Percentiles rank a stretch among this genome's conserved stretches.
Evolutionary conservation across 2,888 invertebrate species (phyloP).

Genomic region (Sceliomorpha sp.): DNA sequence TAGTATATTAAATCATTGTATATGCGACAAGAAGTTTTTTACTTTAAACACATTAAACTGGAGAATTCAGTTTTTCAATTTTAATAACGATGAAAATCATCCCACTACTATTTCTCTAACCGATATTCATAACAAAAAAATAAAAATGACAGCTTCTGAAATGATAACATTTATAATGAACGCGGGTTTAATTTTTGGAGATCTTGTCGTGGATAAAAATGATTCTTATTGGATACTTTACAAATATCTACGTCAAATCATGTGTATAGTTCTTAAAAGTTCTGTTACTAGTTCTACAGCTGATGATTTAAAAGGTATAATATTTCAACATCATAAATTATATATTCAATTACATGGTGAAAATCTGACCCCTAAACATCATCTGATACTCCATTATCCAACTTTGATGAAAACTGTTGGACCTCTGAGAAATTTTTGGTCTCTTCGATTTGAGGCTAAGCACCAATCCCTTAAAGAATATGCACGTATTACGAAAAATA

Average conservation of each 20-base stretch:
- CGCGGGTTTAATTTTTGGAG: slow-evolving; percentile 11
- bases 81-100: slow-evolving; percentile 9
- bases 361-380: neutral
- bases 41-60: slow-evolving; percentile 13
- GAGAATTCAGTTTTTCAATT: slow-evolving; percentile 6
- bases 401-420: slow-evolving; percentile 4
- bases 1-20: slow-evolving; percentile 21
- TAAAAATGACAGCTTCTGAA: slow-evolving; percentile 16
- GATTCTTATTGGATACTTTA: neutral
- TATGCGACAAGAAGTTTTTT: slow-evolving; percentile 17
- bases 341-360: neutral
- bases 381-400: slow-evolving; percentile 10
- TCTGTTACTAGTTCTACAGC: neutral
- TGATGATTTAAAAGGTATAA: neutral
- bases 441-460: slow-evolving; percentile 5
- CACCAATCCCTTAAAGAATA: slow-evolving; percentile 9
- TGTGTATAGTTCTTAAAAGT: neutral
- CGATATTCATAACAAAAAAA: slow-evolving; percentile 7
- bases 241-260: neutral
- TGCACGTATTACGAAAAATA: slow-evolving; percentile 8
- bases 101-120: slow-evolving; percentile 5
- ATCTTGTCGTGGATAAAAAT: neutral
- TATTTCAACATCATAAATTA: neutral
- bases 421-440: slow-evolving; percentile 3
- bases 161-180: slow-evolving; percentile 12